Evolutionary conservation across 2,888 invertebrate genomes (phyloP), one percentile per base, ranked within the genome.

Genomic region (Sinelater perroti): DNA sequence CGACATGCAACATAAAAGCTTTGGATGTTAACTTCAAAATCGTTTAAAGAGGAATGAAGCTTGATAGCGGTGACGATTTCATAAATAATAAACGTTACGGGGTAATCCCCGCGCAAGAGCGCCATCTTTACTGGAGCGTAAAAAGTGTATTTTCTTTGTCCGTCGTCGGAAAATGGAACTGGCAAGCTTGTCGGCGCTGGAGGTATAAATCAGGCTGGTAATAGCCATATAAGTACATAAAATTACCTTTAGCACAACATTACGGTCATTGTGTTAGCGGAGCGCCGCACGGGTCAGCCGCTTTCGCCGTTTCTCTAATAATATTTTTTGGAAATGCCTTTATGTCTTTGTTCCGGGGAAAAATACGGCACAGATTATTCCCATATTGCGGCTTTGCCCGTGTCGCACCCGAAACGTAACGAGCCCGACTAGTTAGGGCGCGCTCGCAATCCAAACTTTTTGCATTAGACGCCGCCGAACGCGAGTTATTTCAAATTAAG

Each of bases 161-260:
- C 46, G 42, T 55, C 50, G 33, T 20, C 20, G 31, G 45, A 45
- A 60, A 60, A 55, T 56, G 54, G 49, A 61, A 57, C 36, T 50
- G 28, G 50, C 46, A 61, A 55, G 60, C 65, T 62, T 61, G 56
- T 62, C 62, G 56, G 53, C 47, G 61, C n/a, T n/a, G 59, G 36
- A 49, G 50, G 44, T 61, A 61, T 67, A 67, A 67, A 67, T 67
- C 65, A 65, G 55, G 51, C 42, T 50, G 57, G 67, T 67, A 67
- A 67, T 67, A 67, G 65, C 67, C 65, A 56, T 67, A 64, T 65
- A 67, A 64, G 63, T 63, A 65, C 65, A 65, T 66, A 65, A 65
- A 66, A 66, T 64, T 66, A 64, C 64, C 30, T 47, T 59, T 63
- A 60, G 58, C 59, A 55, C 63, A 61, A 61, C 63, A 63, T 65